Evolutionary conservation across 2,888 invertebrate genomes (phyloP).

Genomic region (Litoditis marina): DNA sequence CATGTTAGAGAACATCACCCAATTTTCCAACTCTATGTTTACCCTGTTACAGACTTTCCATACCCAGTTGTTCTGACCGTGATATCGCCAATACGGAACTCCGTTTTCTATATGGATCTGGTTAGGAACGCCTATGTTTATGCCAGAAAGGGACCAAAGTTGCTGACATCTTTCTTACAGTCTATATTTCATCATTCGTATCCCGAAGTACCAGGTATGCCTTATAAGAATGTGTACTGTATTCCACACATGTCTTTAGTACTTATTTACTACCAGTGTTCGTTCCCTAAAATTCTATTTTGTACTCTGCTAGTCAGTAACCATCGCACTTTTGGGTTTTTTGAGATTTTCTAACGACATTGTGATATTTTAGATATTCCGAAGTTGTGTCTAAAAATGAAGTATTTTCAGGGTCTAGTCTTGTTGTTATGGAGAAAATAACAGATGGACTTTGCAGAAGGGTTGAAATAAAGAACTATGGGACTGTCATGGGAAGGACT

Average conservation of each 20-base stretch:
- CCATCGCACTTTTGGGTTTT: no score
- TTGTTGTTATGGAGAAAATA: conserved; percentile 13
- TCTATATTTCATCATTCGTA: conserved; percentile 13
- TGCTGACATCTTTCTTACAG: conserved; percentile 9
- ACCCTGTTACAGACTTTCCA: no score
- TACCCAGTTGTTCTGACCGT: conserved; percentile 13
- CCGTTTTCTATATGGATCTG: conserved; percentile 15
- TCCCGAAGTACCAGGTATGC: conserved; percentile 2
- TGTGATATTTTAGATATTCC: no score
- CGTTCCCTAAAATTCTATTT: no score
- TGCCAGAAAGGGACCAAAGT: conserved; percentile 1
- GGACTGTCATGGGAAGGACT: conserved; percentile 3
- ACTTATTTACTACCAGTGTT: no score
- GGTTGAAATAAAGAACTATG: conserved; percentile 17
- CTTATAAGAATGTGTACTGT: not conserved
- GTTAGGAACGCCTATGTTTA: conserved; percentile 6
- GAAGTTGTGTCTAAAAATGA: no score
- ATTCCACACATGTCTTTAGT: not conserved
- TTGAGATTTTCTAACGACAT: no score
- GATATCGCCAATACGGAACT: conserved; percentile 12
- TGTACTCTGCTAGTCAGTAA: no score
- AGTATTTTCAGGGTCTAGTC: conserved; percentile 8
- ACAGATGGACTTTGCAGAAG: conserved; percentile 1
- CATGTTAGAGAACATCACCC: no score
- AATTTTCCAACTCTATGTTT: no score